Evolutionary conservation across 2,888 invertebrate species (phyloP), one percentile per base, ranked within the genome.

Genomic region (Amiota mariae): DNA sequence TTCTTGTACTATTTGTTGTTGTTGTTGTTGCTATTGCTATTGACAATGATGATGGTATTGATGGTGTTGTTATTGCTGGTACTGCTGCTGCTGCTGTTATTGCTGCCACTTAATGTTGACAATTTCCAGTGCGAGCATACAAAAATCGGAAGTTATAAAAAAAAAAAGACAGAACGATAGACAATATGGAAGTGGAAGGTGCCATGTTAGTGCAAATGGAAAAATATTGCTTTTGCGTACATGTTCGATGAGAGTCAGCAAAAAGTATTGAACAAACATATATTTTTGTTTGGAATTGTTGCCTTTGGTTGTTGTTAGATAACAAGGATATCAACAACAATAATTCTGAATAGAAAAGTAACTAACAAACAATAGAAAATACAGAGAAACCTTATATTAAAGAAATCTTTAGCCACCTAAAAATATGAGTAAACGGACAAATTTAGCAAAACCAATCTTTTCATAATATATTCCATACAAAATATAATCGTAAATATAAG

Each of bases 51-150:
- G 18, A 18, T 18, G 18, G 10, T 13, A 12, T 18, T 57, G 57
- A 54, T 63, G 20, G 24, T 46, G 36, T 36, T 36, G 63, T 63
- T 63, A 13, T 63, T 63, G 12, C 54, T 18, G 49, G 12, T 70
- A 24, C 10, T 63, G 20, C 13, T 59, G 36, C 36, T 18, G 46
- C 46, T 48, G 72, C 68, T 78, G 74, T 79, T 80, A 80, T 78
- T 81, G 84, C 77, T 78, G 78, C 76, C 85, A 81, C 82, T 77
- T 84, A 84, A 85, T 84, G 83, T 85, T 84, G 84, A 85, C 83
- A 85, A 84, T 84, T 85, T 85, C 82, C 82, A 81, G 82, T 85
- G 73, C 73, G 76, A 73, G 68, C 73, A 36, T 36, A 72, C 75
- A 77, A 78, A 82, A 82, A 84, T 84, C 83, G 76, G 81, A 78